Percentiles rank a stretch among this genome's conserved stretches.
Evolutionary conservation across 2,797 vertebrate species (phyloP).

Genomic region (Menidia menidia): DNA sequence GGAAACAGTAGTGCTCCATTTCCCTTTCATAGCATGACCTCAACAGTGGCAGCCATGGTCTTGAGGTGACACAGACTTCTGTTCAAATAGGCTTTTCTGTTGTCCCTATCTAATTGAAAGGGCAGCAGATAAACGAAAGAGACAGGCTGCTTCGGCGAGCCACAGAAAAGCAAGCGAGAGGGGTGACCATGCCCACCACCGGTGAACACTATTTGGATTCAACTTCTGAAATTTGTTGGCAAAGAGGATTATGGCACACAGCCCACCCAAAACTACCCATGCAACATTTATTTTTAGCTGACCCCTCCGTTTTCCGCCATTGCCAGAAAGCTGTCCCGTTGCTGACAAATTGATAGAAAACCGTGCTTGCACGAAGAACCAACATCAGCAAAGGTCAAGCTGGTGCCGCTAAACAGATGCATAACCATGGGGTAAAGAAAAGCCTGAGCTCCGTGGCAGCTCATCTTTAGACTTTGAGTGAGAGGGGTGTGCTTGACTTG

Average conservation of each 20-base stretch:
- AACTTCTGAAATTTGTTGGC: slow-evolving; percentile 63
- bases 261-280: slow-evolving; percentile 53
- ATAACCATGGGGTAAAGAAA: slow-evolving; percentile 49
- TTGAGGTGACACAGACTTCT: slow-evolving; percentile 71
- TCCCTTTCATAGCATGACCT: slow-evolving; percentile 79
- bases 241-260: slow-evolving; percentile 43
- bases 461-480: slow-evolving; percentile 66
- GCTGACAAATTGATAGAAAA: slow-evolving; percentile 48
- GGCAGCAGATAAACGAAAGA: slow-evolving; percentile 80
- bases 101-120: slow-evolving; percentile 82
- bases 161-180: slow-evolving; percentile 62
- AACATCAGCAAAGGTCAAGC: slow-evolving; percentile 34
- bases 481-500: slow-evolving; percentile 78
- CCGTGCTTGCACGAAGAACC: slow-evolving; percentile 51
- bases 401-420: slow-evolving; percentile 68
- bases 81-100: slow-evolving; percentile 77
- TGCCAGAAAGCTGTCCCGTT: slow-evolving; percentile 45
- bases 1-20: slow-evolving; percentile 79
- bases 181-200: slow-evolving; percentile 61
- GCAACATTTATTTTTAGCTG: slow-evolving; percentile 68
- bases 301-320: slow-evolving; percentile 63
- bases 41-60: slow-evolving; percentile 69
- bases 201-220: slow-evolving; percentile 70
- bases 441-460: slow-evolving; percentile 59
- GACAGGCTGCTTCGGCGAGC: slow-evolving; percentile 65